Conservation (phyloP, 1,140 invertebrate species). For the Bicyclus anynana region DNA sequence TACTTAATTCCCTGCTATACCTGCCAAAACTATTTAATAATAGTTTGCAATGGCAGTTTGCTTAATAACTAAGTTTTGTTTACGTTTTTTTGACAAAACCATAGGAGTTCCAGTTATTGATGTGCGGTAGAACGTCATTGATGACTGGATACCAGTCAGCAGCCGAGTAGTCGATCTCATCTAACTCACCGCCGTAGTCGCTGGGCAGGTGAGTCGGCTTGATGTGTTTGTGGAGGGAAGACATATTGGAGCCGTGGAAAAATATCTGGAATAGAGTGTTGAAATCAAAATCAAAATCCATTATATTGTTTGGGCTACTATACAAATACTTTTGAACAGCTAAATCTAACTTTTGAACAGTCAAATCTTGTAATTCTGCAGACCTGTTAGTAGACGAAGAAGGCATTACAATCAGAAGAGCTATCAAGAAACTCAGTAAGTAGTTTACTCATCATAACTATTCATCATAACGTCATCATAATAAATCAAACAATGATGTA, state of each 20-base stretch:
- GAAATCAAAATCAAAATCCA: neutral
- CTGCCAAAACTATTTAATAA: neutral
- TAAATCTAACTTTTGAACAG: no score
- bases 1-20: slow-evolving; percentile 10
- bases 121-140: slow-evolving; percentile 79
- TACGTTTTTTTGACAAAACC: slow-evolving; percentile 78
- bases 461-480: no score
- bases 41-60: neutral
- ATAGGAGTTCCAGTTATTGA: slow-evolving; percentile 82
- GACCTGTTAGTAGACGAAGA: no score
- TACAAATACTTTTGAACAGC: no score
- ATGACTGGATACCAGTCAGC: slow-evolving; percentile 85
- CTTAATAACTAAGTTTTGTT: neutral
- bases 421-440: no score
- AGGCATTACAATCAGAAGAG: no score
- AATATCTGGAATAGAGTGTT: slow-evolving; percentile 79
- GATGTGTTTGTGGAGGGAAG: slow-evolving; percentile 83
- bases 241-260: slow-evolving; percentile 88
- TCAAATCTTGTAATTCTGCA: no score
- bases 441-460: no score
- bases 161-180: slow-evolving; percentile 85
- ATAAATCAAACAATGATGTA: no score
- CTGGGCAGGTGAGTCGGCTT: slow-evolving; percentile 82
- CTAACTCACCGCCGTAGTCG: slow-evolving; percentile 86
- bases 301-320: no score